Base-by-base conservation (phyloP, 92 coral and sea anemone genomes). In the Epizoanthus rinbou region DNA sequence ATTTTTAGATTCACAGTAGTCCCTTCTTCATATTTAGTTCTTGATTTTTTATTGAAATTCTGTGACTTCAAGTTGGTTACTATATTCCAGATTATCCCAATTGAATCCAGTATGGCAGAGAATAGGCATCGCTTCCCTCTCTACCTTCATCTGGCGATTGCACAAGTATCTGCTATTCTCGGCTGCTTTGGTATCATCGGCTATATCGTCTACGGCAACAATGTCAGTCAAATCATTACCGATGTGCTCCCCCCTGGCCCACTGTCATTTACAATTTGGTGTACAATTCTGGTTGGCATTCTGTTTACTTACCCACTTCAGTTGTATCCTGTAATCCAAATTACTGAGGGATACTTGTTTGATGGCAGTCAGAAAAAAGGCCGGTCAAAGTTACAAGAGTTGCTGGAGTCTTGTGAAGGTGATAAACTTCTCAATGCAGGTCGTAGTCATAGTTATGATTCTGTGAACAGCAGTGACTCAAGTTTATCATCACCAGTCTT, bases 41-140 rank as follows among this genome's bases (percentile, higher is more conserved):
- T 50, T 50, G 54, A 50, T 11, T 50, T 11, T 1, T 11, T 6
- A 11, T 50, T 50, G 54, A 50, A 50, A 50, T 50, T 50, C 54
- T 50, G 13, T 9, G 15, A 50, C 14, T 50, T 50, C 54, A 50
- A 9, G 16, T 11, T 50, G 14, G 14, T 5, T 50, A 13, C 9
- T 64, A 19, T 41, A 67, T 47, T 64, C 25, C 74, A 95, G 98
- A 57, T 93, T 54, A 87, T 95, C 76, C 98, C 98, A 6, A 94
- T 93, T 69, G 98, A 95, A 65, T 84, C 98, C 17, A 95, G 98
- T 63, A 95, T 95, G 98, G 95, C 93, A 52, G 96, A 95, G 57
- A 95, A 94, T 91, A 86, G 94, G 47, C 87, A 80, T 21, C 81
- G 89, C 43, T 95, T 94, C 70, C 89, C 98, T 0, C 65, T 88